Evolutionary conservation across 1,140 invertebrate species (phyloP), one percentile per base, ranked within the genome.

Genomic region (Bacillus rossius): DNA sequence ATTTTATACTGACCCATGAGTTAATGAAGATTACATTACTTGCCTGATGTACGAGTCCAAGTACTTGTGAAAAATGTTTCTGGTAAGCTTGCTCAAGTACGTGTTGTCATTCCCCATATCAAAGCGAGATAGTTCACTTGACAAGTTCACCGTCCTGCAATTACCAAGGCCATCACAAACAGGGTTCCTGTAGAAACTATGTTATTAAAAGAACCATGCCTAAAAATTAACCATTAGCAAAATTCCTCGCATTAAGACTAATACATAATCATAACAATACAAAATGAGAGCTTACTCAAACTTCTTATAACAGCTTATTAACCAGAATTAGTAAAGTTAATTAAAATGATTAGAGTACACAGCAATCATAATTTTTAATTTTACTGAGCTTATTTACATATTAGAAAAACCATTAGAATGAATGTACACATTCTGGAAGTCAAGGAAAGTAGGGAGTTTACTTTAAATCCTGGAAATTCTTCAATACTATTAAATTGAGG

Each of bases 41-140:
- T 79, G 87, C 85, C 77, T 79, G 16, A 91, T 85, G 69, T 92
- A 95, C 57, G 81, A 81, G 53, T 88, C 83, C 10, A 94, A 74
- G 74, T 93, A 84, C 67, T 85, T 85, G 61, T 86, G 81, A 72
- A 95, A 96, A 59, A 96, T 89, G 61, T 88, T 89, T 61, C 85
- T 84, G 1, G 88, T 91, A 1, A 95, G 74, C 72, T 92, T 94
- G 19, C 79, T 80, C 5, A 95, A 75, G 68, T 91, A 91, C 38
- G 85, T 81, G 62, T 86, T 83, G 71, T 96, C 92, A 65, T 80
- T 86, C 19, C 89, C 90, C 70, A 92, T 82, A 69, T 93, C 86
- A 71, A 89, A 89, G 34, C 75, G 71, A 63, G 81, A 81, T 26
- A 92, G 76, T 65, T 90, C 86, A 43, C 76, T 78, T 8, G 86